These are phyloP conservation scores for Grammomys surdaster DNA, from an alignment of 2,113 vertebrate genomes.

Conservation along the genomic window DNA sequence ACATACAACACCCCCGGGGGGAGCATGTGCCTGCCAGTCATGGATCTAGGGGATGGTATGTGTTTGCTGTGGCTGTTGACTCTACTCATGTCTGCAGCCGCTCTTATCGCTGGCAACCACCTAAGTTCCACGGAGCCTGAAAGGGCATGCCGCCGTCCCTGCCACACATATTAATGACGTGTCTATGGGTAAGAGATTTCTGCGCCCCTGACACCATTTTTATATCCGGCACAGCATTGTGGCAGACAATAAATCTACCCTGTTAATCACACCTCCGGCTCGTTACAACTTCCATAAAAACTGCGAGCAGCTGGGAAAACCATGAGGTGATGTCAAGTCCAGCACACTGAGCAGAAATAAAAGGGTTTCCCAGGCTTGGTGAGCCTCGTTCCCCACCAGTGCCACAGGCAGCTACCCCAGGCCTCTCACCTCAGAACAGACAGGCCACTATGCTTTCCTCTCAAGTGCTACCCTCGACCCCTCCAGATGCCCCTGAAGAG, in stretches of 20 bases:
- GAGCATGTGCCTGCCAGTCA: not conserved
- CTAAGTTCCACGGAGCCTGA: slow-evolving; percentile 66
- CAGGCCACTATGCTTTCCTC: slow-evolving; percentile 66
- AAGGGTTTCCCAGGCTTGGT: slow-evolving; percentile 84
- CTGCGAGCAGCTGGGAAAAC: slow-evolving; percentile 87
- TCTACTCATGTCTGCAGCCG: not conserved
- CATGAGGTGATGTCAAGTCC: slow-evolving; percentile 88
- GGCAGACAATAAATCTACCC: slow-evolving; percentile 88
- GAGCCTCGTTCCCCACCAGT: slow-evolving; percentile 73
- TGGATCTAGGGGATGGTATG: not conserved
- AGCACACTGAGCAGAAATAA: slow-evolving; percentile 83
- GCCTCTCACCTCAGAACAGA: slow-evolving; percentile 78
- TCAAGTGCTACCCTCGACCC: slow-evolving; percentile 8
- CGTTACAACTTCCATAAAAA: slow-evolving; percentile 86
- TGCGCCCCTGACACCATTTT: slow-evolving; percentile 87
- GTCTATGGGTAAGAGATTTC: slow-evolving; percentile 84
- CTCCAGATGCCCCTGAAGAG: not conserved
- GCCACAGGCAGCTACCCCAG: slow-evolving; percentile 80
- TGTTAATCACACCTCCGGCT: slow-evolving; percentile 87
- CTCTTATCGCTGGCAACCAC: not conserved
- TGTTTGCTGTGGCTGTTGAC: not conserved
- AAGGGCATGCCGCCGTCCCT: slow-evolving; percentile 71
- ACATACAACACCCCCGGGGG: not conserved
- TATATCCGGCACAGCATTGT: slow-evolving; percentile 83
- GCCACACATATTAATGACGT: slow-evolving; percentile 83